Conservation (phyloP, 1,140 invertebrate genomes). For the Solenopsis fugax region DNA sequence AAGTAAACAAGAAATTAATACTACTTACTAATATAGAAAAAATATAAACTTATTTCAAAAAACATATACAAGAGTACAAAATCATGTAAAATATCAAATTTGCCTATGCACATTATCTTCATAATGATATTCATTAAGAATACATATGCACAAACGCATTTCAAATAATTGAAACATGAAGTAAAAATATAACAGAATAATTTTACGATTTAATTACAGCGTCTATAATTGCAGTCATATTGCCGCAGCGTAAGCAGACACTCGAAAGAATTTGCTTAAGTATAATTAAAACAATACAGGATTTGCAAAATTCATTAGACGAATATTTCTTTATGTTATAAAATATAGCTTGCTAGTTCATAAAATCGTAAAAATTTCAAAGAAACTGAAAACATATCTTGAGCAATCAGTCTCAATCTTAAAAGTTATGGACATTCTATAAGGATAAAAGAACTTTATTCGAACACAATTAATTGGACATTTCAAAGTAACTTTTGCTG, state of each 20-base stretch:
- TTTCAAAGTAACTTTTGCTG: conserved; percentile 41
- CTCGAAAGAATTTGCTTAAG: not conserved
- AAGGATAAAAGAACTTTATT: conserved; percentile 20
- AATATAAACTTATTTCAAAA: not conserved
- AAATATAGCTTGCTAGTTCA: not conserved
- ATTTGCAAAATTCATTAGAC: conserved; percentile 20
- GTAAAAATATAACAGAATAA: not conserved
- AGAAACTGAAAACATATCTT: conserved; percentile 38
- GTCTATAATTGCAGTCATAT: not conserved
- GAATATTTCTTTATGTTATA: not conserved
- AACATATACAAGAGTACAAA: not conserved
- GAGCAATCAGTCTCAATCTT: conserved; percentile 39
- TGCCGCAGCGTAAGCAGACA: not conserved
- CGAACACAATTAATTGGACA: not conserved
- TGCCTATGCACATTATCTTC: not conserved
- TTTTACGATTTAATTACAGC: not conserved
- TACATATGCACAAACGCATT: not conserved
- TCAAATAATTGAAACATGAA: conserved; percentile 1
- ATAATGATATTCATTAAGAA: not conserved
- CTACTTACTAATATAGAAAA: not conserved
- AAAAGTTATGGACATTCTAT: not conserved
- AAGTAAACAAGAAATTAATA: not conserved
- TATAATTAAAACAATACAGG: not conserved
- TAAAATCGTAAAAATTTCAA: conserved; percentile 23
- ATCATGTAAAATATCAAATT: not conserved